These are phyloP conservation scores for Gasteruption jaculator DNA, from an alignment of 2,888 invertebrate species.

Conservation along the genomic window DNA sequence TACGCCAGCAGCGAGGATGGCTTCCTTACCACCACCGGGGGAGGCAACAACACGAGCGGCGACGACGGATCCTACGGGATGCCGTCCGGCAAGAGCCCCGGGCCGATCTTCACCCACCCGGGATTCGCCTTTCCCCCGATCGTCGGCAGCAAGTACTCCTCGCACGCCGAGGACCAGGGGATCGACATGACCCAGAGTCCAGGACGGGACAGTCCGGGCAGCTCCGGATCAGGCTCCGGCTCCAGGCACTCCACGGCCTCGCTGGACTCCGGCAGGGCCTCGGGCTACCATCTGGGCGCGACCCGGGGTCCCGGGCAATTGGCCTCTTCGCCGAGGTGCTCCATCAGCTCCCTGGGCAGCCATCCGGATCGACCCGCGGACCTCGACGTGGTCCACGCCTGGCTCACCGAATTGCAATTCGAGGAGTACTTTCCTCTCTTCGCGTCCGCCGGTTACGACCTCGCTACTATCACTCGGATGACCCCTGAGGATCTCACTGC, in stretches of 20 bases:
- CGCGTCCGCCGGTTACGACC: slow-evolving; percentile 92
- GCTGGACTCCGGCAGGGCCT: slow-evolving; percentile 88
- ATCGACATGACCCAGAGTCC: slow-evolving; percentile 63
- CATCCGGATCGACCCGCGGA: slow-evolving; percentile 57
- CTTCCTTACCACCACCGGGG: slow-evolving; percentile 53
- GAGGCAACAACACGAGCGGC: slow-evolving; percentile 26
- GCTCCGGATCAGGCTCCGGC: slow-evolving; percentile 82
- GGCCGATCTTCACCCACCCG: slow-evolving; percentile 63
- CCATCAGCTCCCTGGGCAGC: slow-evolving; percentile 60
- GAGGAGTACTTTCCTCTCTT: slow-evolving; percentile 94
- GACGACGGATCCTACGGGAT: slow-evolving; percentile 54
- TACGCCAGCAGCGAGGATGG: slow-evolving; percentile 76
- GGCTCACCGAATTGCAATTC: slow-evolving; percentile 90
- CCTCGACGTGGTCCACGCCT: slow-evolving; percentile 89
- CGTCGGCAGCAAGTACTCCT: slow-evolving; percentile 47
- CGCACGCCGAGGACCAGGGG: slow-evolving; percentile 57
- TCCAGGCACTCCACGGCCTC: slow-evolving; percentile 87
- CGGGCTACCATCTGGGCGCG: slow-evolving; percentile 66
- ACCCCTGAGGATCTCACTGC: slow-evolving; percentile 93
- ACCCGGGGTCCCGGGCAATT: slow-evolving; percentile 57
- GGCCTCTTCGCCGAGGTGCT: slow-evolving; percentile 62
- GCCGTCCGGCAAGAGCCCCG: slow-evolving; percentile 62
- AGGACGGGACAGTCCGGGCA: slow-evolving; percentile 89
- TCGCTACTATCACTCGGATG: slow-evolving; percentile 97
- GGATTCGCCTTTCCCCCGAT: slow-evolving; percentile 72